These are phyloP conservation scores for Zoanthus gigantus DNA, from an alignment of 92 coral and sea anemone species.

Conservation along the genomic window DNA sequence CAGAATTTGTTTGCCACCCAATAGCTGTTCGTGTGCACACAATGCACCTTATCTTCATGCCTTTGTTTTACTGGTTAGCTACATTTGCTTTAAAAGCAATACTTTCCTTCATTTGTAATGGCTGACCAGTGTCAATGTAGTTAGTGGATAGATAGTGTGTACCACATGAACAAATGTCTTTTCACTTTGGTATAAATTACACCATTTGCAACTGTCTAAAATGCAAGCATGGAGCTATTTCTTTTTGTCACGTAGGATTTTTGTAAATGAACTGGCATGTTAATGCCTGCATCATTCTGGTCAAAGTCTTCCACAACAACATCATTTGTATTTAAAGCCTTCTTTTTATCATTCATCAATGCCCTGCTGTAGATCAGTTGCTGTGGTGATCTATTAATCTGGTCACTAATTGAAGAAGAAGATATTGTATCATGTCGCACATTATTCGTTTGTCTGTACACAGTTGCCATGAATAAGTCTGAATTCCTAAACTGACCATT, in stretches of 20 bases:
- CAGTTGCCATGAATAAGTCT: constrained; percentile 27
- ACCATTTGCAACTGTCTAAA: background rate
- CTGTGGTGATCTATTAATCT: background rate
- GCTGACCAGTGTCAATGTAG: no score
- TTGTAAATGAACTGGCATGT: constrained; percentile 5
- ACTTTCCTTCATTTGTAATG: no score
- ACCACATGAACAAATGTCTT: no score
- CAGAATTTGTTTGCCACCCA: no score
- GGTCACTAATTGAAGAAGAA: background rate
- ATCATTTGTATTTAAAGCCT: constrained; percentile 16
- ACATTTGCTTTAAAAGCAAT: no score
- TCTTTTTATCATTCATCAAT: constrained; percentile 40
- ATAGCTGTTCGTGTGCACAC: no score
- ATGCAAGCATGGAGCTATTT: constrained; percentile 10
- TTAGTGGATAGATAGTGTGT: no score
- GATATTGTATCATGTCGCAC: background rate
- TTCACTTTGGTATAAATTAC: background rate
- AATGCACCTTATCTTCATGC: no score
- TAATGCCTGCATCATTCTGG: background rate
- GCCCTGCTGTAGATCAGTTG: constrained; percentile 47
- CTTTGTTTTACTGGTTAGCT: no score
- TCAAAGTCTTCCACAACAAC: constrained; percentile 41
- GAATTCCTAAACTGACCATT: background rate
- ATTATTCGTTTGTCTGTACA: background rate
- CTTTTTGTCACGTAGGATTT: background rate